These are phyloP conservation scores for Pseudomyrmex cubaensis DNA, from an alignment of 1,140 invertebrate genomes.

Conservation along the genomic window DNA sequence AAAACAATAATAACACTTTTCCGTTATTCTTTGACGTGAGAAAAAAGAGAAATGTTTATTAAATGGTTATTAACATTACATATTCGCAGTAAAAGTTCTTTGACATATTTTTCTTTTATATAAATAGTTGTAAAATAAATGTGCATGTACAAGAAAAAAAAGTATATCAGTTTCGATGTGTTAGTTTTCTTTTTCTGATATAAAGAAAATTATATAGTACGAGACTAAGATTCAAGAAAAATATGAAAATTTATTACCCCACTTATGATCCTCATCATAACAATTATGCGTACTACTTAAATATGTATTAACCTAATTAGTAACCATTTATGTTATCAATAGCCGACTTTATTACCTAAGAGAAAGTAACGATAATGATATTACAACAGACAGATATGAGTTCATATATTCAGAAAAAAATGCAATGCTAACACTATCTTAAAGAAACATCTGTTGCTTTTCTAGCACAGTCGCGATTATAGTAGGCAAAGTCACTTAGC, in stretches of 20 bases:
- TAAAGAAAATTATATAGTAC: not conserved
- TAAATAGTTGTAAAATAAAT: not conserved
- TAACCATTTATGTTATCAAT: not conserved
- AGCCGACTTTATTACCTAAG: not conserved
- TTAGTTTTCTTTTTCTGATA: too few species aligned
- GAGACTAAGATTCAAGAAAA: not conserved
- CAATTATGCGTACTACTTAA: not conserved
- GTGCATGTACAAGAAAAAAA: not conserved
- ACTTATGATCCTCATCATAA: constrained; percentile 4
- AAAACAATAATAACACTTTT: not conserved
- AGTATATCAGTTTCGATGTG: not conserved
- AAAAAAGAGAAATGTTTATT: not conserved
- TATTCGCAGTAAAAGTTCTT: too few species aligned
- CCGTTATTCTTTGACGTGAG: not conserved
- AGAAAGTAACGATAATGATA: constrained; percentile 4
- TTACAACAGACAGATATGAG: not conserved
- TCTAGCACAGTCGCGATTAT: not conserved
- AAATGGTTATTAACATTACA: too few species aligned
- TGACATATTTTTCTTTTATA: not conserved
- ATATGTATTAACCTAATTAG: not conserved
- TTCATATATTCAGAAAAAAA: not conserved
- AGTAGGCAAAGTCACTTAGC: constrained; percentile 1
- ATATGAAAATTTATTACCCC: too few species aligned
- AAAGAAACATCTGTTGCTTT: not conserved
- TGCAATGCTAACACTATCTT: not conserved